Percentiles rank a stretch among this genome's conserved stretches.
These are phyloP conservation scores for Venustoraphidia nigricollis DNA, from an alignment of 2,888 invertebrate species.

Conservation along the genomic window DNA sequence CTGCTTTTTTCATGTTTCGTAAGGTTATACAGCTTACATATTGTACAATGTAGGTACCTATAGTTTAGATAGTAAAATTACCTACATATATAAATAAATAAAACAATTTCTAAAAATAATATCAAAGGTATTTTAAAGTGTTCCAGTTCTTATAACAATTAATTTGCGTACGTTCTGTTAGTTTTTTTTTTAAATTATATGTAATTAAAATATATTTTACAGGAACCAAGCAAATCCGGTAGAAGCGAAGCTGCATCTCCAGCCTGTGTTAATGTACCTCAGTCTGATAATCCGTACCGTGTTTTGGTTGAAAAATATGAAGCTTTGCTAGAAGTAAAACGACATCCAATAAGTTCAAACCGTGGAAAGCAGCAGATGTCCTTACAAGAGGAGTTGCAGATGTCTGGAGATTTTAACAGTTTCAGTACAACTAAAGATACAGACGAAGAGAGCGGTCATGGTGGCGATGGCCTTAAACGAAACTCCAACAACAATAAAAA, in stretches of 20 bases:
- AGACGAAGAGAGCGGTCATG: conserved; percentile 47
- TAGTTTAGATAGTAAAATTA: too few species aligned
- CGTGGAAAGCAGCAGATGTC: conserved; percentile 34
- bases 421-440: conserved; percentile 43
- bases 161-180: too few species aligned
- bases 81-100: too few species aligned
- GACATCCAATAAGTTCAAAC: conserved; percentile 36
- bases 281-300: conserved; percentile 53
- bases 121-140: too few species aligned
- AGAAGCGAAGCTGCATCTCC: not conserved
- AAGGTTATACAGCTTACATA: too few species aligned
- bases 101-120: too few species aligned
- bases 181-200: too few species aligned
- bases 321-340: conserved; percentile 61
- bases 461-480: conserved; percentile 28
- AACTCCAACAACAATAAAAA: conserved; percentile 12
- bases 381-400: conserved; percentile 59
- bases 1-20: too few species aligned
- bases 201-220: not conserved
- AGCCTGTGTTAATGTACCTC: conserved; percentile 4
- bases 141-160: too few species aligned
- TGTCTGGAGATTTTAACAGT: conserved; percentile 55
- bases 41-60: too few species aligned
- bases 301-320: conserved; percentile 76
- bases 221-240: conserved; percentile 1